A percentile compares a stretch with the other conserved stretches of the same genome.
Evolutionary conservation across 1,140 invertebrate genomes (phyloP).

Genomic region (Cephus cinctus): DNA sequence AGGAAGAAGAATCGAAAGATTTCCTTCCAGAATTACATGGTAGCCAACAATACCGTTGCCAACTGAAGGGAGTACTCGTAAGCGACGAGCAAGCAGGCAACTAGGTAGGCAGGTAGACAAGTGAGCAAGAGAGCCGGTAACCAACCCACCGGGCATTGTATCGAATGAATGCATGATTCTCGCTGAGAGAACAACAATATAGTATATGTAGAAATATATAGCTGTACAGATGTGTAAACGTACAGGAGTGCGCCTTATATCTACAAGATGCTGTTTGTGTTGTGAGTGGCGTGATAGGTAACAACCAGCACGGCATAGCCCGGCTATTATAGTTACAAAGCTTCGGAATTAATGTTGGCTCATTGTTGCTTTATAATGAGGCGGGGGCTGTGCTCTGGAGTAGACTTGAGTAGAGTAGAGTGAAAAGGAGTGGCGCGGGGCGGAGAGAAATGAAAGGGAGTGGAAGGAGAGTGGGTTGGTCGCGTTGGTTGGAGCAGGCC

Average conservation of each 20-base stretch:
- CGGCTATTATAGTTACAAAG: conserved; percentile 6
- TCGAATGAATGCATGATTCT: background rate
- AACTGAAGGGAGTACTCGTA: too few species aligned
- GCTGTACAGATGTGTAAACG: too few species aligned
- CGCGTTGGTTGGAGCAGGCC: background rate
- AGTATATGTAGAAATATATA: too few species aligned
- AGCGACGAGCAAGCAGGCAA: too few species aligned
- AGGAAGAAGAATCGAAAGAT: too few species aligned
- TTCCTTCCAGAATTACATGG: too few species aligned
- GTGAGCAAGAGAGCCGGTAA: too few species aligned
- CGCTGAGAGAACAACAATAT: too few species aligned
- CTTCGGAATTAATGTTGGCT: conserved; percentile 5
- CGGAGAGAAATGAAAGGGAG: background rate
- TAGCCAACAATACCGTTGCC: too few species aligned
- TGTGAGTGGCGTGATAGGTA: conserved; percentile 4
- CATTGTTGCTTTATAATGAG: conserved; percentile 10
- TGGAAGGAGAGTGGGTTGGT: too few species aligned
- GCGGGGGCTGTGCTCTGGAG: background rate
- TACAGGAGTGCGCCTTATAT: background rate
- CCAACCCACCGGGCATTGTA: too few species aligned
- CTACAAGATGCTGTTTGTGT: conserved; percentile 6
- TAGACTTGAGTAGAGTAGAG: background rate
- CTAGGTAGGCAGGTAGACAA: too few species aligned
- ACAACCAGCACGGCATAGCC: background rate
- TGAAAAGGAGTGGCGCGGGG: background rate